Evolutionary conservation across 2,888 invertebrate species (phyloP).

Genomic region (Heteromurus nitidus): DNA sequence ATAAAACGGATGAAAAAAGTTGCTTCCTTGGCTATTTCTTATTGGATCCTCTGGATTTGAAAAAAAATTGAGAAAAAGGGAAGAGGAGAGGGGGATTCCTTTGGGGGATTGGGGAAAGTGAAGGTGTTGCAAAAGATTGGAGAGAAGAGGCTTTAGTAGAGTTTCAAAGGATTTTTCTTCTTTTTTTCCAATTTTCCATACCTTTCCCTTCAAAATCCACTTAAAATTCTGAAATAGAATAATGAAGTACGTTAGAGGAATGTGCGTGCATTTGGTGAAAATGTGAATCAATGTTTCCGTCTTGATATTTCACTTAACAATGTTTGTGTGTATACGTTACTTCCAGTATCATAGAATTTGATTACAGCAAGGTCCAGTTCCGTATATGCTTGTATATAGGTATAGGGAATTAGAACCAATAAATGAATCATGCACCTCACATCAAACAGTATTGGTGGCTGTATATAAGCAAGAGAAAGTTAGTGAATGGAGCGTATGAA

Average conservation of each 20-base stretch:
- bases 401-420: too few species aligned
- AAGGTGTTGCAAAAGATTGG: not conserved
- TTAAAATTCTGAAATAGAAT: slow-evolving; percentile 6
- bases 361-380: too few species aligned
- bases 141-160: slow-evolving; percentile 4
- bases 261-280: too few species aligned
- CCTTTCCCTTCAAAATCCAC: slow-evolving; percentile 5
- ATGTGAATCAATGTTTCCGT: too few species aligned
- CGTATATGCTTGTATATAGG: not conserved
- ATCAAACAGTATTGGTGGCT: slow-evolving; percentile 37
- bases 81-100: slow-evolving; percentile 37
- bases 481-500: slow-evolving; percentile 60
- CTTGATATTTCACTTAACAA: too few species aligned
- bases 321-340: too few species aligned
- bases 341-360: too few species aligned
- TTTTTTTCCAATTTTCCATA: not conserved
- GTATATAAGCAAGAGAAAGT: slow-evolving; percentile 36
- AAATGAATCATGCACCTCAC: slow-evolving; percentile 49
- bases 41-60: slow-evolving; percentile 59
- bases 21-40: slow-evolving; percentile 62
- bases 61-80: slow-evolving; percentile 31
- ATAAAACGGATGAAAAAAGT: slow-evolving; percentile 63
- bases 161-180: not conserved
- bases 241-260: too few species aligned
- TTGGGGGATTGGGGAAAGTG: slow-evolving; percentile 39